Evolutionary conservation across 2,113 vertebrate species (phyloP), one percentile per base, ranked within the genome.

Genomic region (Phainopepla nitens): DNA sequence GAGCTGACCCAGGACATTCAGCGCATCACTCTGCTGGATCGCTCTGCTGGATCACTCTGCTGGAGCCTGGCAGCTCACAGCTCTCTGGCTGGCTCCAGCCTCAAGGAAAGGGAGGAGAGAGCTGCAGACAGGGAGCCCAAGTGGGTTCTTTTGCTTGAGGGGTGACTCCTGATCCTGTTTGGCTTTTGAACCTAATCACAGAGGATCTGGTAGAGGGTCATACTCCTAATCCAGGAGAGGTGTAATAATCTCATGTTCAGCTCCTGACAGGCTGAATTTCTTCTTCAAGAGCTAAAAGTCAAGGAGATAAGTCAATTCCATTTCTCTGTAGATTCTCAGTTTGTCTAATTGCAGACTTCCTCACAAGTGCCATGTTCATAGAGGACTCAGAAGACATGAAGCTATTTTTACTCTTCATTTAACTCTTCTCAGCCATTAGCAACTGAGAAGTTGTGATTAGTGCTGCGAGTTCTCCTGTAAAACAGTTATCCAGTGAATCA

Each of bases 401-500:
- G 70, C 33, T 84, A 78, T 93, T 95, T 96, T 87, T 89, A 60
- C 22, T 91, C 78, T 60, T 71, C n/a, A 24, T 62, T 95, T 94
- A 91, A 76, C 70, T 90, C 78, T 91, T 85, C 78, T 60, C 58
- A 91, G 57, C 78, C 85, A 94, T 71, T 87, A 95, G 68, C 87
- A 94, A 61, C 83, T 4, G 76, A 94, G 85, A 94, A 84, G 87
- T 54, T 95, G 82, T 93, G 82, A 94, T 89, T 82, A 95, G 82
- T 61, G 75, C 90, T 71, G 69, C 0, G 1, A 87, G 90, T 49
- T 96, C 93, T 94, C 73, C 78, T 61, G 70, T 70, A 75, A 85
- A 95, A 90, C 78, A 56, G 90, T 87, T 90, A 88, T n/a, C 75
- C 61, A 76, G 85, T 96, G 96, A 96, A 94, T 95, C 90, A 93